Conservation (phyloP, 2,113 vertebrate genomes). For the Cacatua alba region DNA sequence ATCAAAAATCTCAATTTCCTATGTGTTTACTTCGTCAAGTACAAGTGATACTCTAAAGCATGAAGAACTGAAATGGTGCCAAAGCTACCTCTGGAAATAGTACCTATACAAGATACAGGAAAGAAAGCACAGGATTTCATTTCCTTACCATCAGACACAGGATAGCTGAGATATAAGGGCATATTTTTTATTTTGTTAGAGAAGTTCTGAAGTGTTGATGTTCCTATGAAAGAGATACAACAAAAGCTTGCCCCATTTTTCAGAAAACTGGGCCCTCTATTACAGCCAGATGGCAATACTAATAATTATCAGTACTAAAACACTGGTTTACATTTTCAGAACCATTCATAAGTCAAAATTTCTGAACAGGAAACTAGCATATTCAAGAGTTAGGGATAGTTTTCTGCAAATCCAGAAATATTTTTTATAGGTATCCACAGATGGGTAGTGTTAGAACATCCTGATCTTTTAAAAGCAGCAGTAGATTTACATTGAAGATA, state of each 20-base stretch:
- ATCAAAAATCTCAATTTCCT: neutral
- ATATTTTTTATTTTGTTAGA: neutral
- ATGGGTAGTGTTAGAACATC: neutral
- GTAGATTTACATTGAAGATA: neutral
- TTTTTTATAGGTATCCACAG: neutral
- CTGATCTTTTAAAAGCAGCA: neutral
- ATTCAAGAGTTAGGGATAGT: neutral
- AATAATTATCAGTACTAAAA: neutral
- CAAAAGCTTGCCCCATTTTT: neutral
- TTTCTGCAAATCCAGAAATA: neutral
- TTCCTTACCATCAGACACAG: neutral
- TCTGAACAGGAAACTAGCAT: neutral
- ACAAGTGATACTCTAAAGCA: neutral
- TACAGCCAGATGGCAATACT: neutral
- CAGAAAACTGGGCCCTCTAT: neutral
- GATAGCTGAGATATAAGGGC: neutral
- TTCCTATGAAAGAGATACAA: neutral
- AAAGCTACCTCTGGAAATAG: neutral
- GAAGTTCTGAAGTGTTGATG: neutral
- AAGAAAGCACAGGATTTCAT: neutral
- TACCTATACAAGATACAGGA: neutral
- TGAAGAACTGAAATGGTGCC: fast-evolving
- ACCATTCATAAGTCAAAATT: neutral
- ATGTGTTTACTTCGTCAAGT: neutral
- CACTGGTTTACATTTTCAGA: neutral